Evolutionary conservation across 2,888 invertebrate species (phyloP).

Genomic region (Aspidiotus destructor): DNA sequence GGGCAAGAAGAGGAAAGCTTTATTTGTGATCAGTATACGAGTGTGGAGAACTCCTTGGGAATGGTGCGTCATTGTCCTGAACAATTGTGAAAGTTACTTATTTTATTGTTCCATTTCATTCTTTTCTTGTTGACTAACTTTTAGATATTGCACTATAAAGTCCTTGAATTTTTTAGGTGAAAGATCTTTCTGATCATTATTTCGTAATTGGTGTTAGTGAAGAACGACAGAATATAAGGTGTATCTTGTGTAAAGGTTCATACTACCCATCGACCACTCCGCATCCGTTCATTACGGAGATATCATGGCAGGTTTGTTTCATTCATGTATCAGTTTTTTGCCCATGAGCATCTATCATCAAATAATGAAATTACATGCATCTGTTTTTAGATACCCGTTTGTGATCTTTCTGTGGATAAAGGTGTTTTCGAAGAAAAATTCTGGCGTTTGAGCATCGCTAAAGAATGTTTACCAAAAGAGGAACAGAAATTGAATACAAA

Average conservation of each 20-base stretch:
- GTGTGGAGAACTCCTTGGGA: too few species aligned
- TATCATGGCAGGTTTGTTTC: conserved; percentile 53
- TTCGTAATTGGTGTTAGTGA: conserved; percentile 72
- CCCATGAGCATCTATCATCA: not conserved
- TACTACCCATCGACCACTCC: conserved; percentile 79
- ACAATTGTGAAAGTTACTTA: too few species aligned
- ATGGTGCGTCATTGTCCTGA: too few species aligned
- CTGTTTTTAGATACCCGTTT: conserved; percentile 55
- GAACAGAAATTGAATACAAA: conserved; percentile 50
- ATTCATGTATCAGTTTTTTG: not conserved
- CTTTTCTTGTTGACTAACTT: not conserved
- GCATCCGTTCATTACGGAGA: conserved; percentile 67
- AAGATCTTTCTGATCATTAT: conserved; percentile 61
- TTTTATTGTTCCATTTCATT: not conserved
- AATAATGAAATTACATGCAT: conserved; percentile 11
- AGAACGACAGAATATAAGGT: conserved; percentile 63
- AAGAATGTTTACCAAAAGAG: conserved; percentile 34
- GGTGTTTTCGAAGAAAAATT: conserved; percentile 61
- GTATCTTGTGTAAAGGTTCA: conserved; percentile 79
- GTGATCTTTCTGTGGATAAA: conserved; percentile 69
- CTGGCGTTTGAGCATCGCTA: conserved; percentile 32
- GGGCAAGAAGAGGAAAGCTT: too few species aligned
- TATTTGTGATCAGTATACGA: too few species aligned
- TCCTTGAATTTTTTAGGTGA: conserved; percentile 44
- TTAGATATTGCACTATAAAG: not conserved